These are phyloP conservation scores for Rhinichthys osculus DNA, from an alignment of 2,797 vertebrate species.

Conservation along the genomic window DNA sequence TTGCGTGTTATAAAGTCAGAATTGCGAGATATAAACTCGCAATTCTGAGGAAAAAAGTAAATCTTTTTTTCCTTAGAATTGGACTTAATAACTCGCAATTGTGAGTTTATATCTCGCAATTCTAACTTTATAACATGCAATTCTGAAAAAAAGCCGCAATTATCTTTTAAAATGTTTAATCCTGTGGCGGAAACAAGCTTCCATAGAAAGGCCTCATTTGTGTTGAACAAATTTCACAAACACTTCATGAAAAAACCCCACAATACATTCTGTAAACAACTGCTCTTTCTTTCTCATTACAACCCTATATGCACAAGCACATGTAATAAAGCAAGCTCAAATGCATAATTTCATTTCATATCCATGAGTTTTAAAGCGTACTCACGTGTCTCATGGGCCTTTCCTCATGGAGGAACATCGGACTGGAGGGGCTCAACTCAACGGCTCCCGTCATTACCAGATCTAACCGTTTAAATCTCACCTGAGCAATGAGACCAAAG, in stretches of 20 bases:
- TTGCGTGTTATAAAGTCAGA: too few relatives aligned
- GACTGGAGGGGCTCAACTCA: slow-evolving; percentile 78
- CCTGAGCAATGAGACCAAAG: slow-evolving; percentile 70
- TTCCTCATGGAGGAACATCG: slow-evolving; percentile 87
- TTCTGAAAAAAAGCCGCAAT: too few relatives aligned
- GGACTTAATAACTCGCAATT: too few relatives aligned
- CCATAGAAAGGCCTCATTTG: neutral
- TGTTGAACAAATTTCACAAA: neutral
- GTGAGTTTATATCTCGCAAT: too few relatives aligned
- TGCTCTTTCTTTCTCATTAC: neutral
- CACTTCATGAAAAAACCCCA: neutral
- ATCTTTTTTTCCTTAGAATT: too few relatives aligned
- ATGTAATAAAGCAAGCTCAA: neutral
- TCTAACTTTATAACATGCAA: too few relatives aligned
- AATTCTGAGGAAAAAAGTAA: too few relatives aligned
- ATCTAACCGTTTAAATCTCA: slow-evolving; percentile 86
- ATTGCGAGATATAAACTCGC: too few relatives aligned
- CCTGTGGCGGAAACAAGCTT: too few relatives aligned
- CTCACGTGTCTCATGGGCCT: slow-evolving; percentile 84
- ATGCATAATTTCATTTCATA: neutral
- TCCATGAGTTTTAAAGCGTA: neutral
- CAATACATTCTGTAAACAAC: neutral
- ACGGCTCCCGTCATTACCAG: slow-evolving; percentile 77
- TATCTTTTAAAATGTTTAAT: too few relatives aligned
- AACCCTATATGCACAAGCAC: too few relatives aligned